Percentiles rank a stretch among this genome's conserved stretches.
phyloP scores from a whole-genome alignment of 2,113 vertebrate species.

The Axis porcinus region DNA sequence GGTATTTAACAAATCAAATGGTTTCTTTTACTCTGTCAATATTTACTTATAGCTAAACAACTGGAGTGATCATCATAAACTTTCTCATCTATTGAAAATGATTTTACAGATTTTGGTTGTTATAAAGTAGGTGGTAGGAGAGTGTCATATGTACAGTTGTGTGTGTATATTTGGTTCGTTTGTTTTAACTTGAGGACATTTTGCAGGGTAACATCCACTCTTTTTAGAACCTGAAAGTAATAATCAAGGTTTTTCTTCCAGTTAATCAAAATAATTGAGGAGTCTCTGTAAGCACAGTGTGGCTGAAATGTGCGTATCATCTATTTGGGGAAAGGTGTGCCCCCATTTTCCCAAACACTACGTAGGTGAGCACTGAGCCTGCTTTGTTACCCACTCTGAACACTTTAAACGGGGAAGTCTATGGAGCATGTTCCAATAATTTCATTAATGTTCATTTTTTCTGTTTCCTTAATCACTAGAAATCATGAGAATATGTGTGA shows the following conservation, averaged over 20 bases:
- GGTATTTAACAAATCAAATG: background rate
- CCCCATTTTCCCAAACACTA: rapidly evolving
- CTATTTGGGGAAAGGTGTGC: rapidly evolving
- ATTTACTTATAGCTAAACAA: background rate
- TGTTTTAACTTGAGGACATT: background rate
- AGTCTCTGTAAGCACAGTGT: background rate
- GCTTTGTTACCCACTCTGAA: background rate
- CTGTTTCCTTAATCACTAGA: background rate
- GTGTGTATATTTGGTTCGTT: background rate
- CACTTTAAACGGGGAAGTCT: background rate
- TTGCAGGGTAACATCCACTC: background rate
- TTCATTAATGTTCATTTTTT: background rate
- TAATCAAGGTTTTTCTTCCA: background rate
- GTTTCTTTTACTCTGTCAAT: background rate
- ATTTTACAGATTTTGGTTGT: background rate
- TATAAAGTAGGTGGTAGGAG: rapidly evolving
- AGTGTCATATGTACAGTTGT: rapidly evolving
- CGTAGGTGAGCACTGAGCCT: background rate
- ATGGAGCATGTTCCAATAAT: background rate
- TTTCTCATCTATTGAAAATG: background rate
- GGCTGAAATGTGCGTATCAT: background rate
- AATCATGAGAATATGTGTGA: background rate
- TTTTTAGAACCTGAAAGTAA: background rate
- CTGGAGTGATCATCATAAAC: background rate
- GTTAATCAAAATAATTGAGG: background rate